Evolutionary conservation across 2,888 invertebrate genomes (phyloP).

Genomic region (Miltochrista miniata): DNA sequence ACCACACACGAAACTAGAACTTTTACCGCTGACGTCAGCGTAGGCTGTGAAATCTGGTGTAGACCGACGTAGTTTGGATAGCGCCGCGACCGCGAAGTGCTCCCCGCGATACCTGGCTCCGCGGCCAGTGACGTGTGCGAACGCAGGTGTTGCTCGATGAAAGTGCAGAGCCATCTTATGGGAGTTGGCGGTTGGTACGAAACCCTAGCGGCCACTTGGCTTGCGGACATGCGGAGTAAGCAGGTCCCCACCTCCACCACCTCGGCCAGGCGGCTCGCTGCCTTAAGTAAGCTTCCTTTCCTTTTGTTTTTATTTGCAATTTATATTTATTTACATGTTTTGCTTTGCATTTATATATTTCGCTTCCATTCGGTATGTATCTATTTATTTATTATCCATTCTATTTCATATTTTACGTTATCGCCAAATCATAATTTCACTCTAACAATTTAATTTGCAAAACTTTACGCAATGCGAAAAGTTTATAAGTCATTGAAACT

Average conservation of each 20-base stretch:
- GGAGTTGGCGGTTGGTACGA: constrained; percentile 81
- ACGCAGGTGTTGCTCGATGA: constrained; percentile 72
- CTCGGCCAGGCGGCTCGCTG: constrained; percentile 81
- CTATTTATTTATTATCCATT: constrained; percentile 31
- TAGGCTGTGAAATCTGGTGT: constrained; percentile 64
- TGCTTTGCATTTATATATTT: constrained; percentile 33
- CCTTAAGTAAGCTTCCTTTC: constrained; percentile 82
- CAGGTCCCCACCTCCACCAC: constrained; percentile 80
- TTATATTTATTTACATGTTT: constrained; percentile 34
- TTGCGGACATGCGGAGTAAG: constrained; percentile 82
- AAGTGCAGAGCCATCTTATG: constrained; percentile 80
- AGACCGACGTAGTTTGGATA: constrained; percentile 57
- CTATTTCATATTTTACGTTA: constrained; percentile 28
- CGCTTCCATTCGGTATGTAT: too few species aligned
- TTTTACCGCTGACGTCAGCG: constrained; percentile 63
- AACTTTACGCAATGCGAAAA: constrained; percentile 12
- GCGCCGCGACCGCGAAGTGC: constrained; percentile 52
- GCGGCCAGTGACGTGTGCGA: constrained; percentile 62
- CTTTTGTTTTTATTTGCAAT: constrained; percentile 77
- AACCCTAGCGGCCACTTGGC: constrained; percentile 79
- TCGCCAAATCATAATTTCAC: constrained; percentile 7
- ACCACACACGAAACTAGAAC: constrained; percentile 42
- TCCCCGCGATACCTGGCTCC: constrained; percentile 41
- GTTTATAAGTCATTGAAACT: constrained; percentile 13
- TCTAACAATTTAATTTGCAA: constrained; percentile 8